Evolutionary conservation across 2,888 invertebrate species (phyloP), one percentile per base, ranked within the genome.

Genomic region (Pseudococcus longispinus): DNA sequence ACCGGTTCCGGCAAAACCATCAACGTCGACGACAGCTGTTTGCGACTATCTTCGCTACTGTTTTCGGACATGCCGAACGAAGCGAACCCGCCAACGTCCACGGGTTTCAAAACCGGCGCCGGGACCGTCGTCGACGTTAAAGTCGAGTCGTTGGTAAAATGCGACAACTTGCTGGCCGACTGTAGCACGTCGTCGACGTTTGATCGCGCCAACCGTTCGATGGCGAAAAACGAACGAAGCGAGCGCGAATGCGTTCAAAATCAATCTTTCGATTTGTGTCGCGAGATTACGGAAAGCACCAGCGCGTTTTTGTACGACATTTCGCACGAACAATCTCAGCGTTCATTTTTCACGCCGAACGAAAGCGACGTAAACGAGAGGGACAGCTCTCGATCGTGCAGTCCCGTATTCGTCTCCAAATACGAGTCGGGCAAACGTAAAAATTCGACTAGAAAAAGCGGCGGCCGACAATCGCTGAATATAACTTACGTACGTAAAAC

Each of bases 1-100:
- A 87, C 87, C 8, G 87, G 88, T 23, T n/a, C 87, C 18, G 88
- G 88, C 20, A 88, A 87, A 86, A 26, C 84, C 44, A 77, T 88
- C 65, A 23, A 55, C 20, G 70, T 87, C 15, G 83, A 85, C 26
- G 86, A 85, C 2, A 3, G 29, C 5, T 70, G 85, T 13, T 77
- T 88, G 23, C 65, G n/a, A 13, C 5, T 1, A 13, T 2, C 0
- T 1, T 23, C 26, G 8, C 20, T 3, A 11, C 9, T 65, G 1
- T 65, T 60, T 51, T 83, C 80, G 86, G 87, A 74, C 87, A 46
- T 51, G 1, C 1, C 51, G n/a, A 15, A 2, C 3, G n/a, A 51
- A n/a, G n/a, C 42, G 15, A 51, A 51, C 1, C 3, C 51, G 15
- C 5, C n/a, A 6, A 15, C 4, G n/a, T 3, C 3, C 5, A n/a